phyloP scores from a whole-genome alignment of 2,888 invertebrate genomes.

The Metacarcinus magister region DNA sequence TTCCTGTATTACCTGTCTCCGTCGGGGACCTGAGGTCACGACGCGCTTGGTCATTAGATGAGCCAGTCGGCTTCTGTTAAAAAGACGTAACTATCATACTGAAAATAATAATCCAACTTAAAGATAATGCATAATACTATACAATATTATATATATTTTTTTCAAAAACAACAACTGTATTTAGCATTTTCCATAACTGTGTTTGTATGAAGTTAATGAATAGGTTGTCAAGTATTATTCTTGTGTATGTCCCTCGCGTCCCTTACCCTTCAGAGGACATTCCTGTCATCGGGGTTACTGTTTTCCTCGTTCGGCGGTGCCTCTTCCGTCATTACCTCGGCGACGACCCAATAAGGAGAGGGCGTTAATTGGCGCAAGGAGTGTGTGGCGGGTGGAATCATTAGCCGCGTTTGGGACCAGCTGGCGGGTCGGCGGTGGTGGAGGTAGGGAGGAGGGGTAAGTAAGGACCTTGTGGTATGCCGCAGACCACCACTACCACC shows the following conservation, averaged over 20 bases:
- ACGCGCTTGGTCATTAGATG: neutral
- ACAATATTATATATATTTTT: neutral
- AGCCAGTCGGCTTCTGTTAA: constrained; percentile 12
- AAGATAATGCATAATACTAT: neutral
- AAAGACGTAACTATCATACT: neutral
- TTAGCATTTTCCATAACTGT: neutral
- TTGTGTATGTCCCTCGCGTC: neutral
- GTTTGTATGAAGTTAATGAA: neutral
- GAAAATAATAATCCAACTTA: constrained; percentile 22
- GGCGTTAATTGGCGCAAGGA: constrained; percentile 58
- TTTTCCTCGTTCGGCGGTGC: neutral
- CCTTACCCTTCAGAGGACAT: neutral
- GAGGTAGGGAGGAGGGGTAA: neutral
- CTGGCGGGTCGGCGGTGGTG: constrained; percentile 35
- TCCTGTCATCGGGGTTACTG: neutral
- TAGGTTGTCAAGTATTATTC: neutral
- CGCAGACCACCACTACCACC: constrained; percentile 35
- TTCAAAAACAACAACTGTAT: neutral
- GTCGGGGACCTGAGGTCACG: neutral
- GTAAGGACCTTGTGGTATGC: constrained; percentile 57
- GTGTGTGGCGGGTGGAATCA: constrained; percentile 33
- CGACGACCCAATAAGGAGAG: constrained; percentile 50
- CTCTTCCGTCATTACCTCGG: constrained; percentile 39
- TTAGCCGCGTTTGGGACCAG: constrained; percentile 53
- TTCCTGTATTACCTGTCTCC: constrained; percentile 28